Percentiles rank a stretch among this genome's conserved stretches.
Evolutionary conservation across 2,113 vertebrate species (phyloP).

Genomic region (Melanocharis versteri): DNA sequence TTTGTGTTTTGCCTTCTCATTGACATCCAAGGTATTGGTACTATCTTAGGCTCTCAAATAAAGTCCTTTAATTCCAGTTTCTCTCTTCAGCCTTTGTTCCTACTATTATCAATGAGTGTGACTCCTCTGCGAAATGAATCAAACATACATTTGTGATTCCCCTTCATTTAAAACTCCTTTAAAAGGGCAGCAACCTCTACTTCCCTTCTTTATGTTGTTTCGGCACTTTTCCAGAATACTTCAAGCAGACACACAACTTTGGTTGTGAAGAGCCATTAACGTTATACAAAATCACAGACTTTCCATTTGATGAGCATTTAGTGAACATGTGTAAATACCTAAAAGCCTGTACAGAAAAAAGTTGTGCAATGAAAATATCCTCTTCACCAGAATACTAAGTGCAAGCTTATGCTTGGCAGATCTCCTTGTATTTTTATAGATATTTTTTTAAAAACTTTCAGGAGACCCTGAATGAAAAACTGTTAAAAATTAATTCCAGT

Average conservation of each 20-base stretch:
- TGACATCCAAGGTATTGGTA: neutral
- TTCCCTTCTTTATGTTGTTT: neutral
- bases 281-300: neutral
- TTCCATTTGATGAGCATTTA: neutral
- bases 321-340: neutral
- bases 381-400: neutral
- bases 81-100: neutral
- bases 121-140: neutral
- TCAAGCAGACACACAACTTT: neutral
- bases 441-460: neutral
- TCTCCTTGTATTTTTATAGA: neutral
- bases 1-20: neutral
- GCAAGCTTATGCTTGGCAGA: neutral
- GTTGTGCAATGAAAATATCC: neutral
- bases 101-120: neutral
- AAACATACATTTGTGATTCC: neutral
- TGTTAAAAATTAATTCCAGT: neutral
- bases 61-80: neutral
- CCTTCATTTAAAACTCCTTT: neutral
- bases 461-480: neutral
- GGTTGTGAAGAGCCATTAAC: neutral
- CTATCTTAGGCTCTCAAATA: neutral
- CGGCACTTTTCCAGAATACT: neutral
- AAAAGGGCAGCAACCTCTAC: neutral
- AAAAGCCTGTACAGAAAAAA: neutral